Evolutionary conservation across 2,113 vertebrate species (phyloP).

Genomic region (Electrona antarctica): DNA sequence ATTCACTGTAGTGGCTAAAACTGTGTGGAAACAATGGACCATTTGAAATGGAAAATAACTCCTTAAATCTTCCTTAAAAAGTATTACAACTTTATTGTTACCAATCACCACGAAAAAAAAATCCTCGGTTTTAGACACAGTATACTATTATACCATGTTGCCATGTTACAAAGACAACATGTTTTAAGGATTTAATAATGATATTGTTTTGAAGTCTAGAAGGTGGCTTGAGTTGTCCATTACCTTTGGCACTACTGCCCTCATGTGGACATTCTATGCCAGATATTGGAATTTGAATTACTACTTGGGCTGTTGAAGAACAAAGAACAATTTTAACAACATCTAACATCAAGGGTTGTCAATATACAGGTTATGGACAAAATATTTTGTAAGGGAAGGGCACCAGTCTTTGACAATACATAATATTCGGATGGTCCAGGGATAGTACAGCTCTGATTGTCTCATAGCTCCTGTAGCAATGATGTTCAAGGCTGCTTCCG

Average conservation of each 20-base stretch:
- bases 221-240: no score
- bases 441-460: slow-evolving; percentile 79
- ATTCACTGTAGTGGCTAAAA: no score
- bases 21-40: no score
- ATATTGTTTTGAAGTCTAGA: no score
- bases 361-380: slow-evolving; percentile 74
- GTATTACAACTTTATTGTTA: no score
- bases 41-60: no score
- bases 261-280: slow-evolving; percentile 46
- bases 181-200: no score
- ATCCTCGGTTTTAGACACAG: no score
- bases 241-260: slow-evolving; percentile 62
- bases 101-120: no score
- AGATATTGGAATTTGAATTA: no score
- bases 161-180: not conserved
- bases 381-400: slow-evolving; percentile 55
- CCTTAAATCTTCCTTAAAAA: no score
- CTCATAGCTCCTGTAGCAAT: slow-evolving; percentile 74
- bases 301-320: no score
- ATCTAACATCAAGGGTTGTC: slow-evolving; percentile 56
- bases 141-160: not conserved
- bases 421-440: slow-evolving; percentile 68
- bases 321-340: not conserved
- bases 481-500: slow-evolving; percentile 83
- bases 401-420: slow-evolving; percentile 74